These are phyloP conservation scores for Spongia lamella DNA, from an alignment of 37 sponge, comb jelly and placozoan genomes.

Conservation along the genomic window DNA sequence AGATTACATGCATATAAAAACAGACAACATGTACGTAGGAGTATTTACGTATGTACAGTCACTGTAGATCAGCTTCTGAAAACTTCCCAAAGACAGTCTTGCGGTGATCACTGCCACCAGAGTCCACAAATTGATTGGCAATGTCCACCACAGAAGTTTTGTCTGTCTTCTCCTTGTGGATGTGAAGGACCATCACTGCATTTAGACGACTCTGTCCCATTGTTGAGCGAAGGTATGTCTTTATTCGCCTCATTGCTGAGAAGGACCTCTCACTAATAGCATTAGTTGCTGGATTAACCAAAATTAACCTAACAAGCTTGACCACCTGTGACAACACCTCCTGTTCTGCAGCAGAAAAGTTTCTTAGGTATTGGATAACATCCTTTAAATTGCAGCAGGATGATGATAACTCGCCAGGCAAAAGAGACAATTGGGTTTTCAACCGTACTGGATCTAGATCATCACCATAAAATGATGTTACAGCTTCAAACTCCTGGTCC, in stretches of 20 bases:
- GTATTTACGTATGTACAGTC: too few species aligned
- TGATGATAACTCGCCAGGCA: background rate
- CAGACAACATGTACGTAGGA: too few species aligned
- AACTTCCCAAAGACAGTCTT: constrained; percentile 5
- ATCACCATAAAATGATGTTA: constrained; percentile 8
- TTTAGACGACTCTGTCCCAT: constrained; percentile 13
- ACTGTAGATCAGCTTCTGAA: background rate
- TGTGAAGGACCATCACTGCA: constrained; percentile 9
- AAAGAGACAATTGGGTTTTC: constrained; percentile 8
- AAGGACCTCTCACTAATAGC: constrained; percentile 12
- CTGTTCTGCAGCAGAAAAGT: constrained; percentile 8
- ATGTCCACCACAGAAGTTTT: background rate
- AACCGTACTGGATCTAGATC: background rate
- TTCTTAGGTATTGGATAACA: background rate
- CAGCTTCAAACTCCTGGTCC: background rate
- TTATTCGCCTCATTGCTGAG: background rate
- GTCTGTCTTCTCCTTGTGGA: constrained; percentile 11
- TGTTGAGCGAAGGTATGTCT: too few species aligned
- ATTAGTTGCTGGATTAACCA: constrained; percentile 6
- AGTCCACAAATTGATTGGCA: constrained; percentile 5
- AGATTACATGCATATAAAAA: too few species aligned
- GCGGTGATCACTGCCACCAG: constrained; percentile 12
- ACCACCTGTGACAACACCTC: constrained; percentile 2
- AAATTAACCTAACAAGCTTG: background rate
- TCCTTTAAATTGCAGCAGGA: background rate